Conservation (phyloP, 1,140 invertebrate species). For the Drosophila elegans region DNA sequence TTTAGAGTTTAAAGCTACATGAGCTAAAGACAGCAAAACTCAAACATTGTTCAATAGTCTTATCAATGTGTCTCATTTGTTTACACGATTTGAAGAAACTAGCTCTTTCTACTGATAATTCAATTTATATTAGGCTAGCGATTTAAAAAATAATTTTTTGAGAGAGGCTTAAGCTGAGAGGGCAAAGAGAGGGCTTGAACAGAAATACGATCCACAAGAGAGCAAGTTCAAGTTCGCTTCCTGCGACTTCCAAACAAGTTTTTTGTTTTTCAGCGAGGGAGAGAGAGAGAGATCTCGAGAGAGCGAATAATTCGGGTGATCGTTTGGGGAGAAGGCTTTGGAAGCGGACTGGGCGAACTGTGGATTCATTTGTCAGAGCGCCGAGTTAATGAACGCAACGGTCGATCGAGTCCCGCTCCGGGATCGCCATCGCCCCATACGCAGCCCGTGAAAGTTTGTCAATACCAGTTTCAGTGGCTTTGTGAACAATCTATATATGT, state of each 20-base stretch:
- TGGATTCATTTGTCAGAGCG: constrained; percentile 48
- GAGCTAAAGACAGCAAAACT: no score
- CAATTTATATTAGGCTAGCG: constrained; percentile 9
- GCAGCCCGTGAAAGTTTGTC: constrained; percentile 70
- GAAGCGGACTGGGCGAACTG: constrained; percentile 1
- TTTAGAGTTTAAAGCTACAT: no score
- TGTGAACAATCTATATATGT: constrained; percentile 52
- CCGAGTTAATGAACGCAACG: constrained; percentile 55
- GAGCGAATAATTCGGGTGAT: not conserved
- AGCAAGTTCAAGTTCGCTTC: constrained; percentile 58
- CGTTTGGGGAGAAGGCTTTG: constrained; percentile 1
- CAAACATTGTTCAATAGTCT: no score
- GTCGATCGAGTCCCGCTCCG: constrained; percentile 19
- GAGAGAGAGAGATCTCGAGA: not conserved
- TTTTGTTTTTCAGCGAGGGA: constrained; percentile 44
- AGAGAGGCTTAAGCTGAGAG: constrained; percentile 3
- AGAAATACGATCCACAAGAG: constrained; percentile 23
- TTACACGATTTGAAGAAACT: constrained; percentile 4
- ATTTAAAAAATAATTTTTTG: constrained; percentile 26
- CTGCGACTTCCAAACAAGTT: constrained; percentile 64
- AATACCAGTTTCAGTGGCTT: constrained; percentile 57
- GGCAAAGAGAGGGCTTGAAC: not conserved
- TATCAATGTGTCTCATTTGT: not conserved
- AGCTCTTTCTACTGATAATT: constrained; percentile 16
- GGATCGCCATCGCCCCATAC: constrained; percentile 29